A percentile compares a stretch with the other conserved stretches of the same genome.
These are phyloP conservation scores for Drosophila mimica DNA, from an alignment of 2,888 invertebrate species.

Conservation along the genomic window DNA sequence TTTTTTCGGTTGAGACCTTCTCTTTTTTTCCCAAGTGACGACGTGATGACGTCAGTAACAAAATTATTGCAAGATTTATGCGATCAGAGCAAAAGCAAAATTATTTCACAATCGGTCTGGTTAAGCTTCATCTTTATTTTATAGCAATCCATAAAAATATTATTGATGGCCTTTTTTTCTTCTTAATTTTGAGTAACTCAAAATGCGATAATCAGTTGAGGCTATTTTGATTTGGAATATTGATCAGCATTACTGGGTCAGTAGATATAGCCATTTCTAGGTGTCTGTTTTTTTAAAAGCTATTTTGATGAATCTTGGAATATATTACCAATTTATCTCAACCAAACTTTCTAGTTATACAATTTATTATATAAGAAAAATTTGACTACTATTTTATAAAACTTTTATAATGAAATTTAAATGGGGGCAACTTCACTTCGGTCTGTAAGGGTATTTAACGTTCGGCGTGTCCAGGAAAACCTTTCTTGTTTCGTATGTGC, in stretches of 20 bases:
- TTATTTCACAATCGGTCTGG: background rate
- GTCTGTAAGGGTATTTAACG: background rate
- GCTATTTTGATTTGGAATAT: background rate
- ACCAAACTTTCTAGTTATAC: too few species aligned
- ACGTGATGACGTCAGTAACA: conserved; percentile 13
- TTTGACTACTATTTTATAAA: background rate
- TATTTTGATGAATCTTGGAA: accelerated
- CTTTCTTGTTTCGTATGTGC: background rate
- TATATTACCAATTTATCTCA: background rate
- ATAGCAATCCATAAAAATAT: background rate
- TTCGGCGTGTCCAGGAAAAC: background rate
- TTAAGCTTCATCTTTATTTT: background rate
- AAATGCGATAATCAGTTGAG: background rate
- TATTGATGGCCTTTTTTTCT: background rate
- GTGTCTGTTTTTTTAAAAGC: too few species aligned
- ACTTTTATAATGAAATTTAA: background rate
- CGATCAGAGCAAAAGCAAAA: background rate
- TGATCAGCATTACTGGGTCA: background rate
- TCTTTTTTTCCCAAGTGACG: conserved; percentile 1
- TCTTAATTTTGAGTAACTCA: background rate
- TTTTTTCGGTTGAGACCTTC: conserved; percentile 5
- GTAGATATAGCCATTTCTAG: too few species aligned
- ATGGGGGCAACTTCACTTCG: accelerated
- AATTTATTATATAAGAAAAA: too few species aligned
- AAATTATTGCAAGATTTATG: background rate